phyloP scores from a whole-genome alignment of 2,888 invertebrate species.

The Caenorhabditis auriculariae region DNA sequence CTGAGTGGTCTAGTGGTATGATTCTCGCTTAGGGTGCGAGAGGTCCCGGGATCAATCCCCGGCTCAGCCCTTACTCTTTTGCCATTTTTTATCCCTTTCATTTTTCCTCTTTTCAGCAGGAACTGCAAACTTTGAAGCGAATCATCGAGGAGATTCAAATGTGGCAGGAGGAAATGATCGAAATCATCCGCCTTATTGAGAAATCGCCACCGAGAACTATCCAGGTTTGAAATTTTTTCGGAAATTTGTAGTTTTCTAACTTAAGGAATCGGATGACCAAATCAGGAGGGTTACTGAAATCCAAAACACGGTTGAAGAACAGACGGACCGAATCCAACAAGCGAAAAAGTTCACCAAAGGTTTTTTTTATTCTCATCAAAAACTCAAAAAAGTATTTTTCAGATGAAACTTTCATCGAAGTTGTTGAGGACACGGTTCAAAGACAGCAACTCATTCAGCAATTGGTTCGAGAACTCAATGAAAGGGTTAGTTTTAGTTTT shows the following conservation, averaged over 20 bases:
- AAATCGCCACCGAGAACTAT: constrained; percentile 11
- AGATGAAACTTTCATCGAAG: constrained; percentile 17
- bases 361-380: not conserved
- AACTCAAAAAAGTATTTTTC: not conserved
- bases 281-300: constrained; percentile 23
- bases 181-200: constrained; percentile 23
- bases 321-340: constrained; percentile 19
- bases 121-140: constrained; percentile 33
- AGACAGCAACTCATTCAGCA: constrained; percentile 29
- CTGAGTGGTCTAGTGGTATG: constrained; percentile 64
- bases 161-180: constrained; percentile 38
- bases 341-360: constrained; percentile 21
- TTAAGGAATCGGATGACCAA: constrained; percentile 17
- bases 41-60: constrained; percentile 62
- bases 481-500: too few relatives aligned
- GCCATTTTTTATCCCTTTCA: too few relatives aligned
- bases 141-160: constrained; percentile 29
- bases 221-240: not conserved
- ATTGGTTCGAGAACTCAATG: constrained; percentile 21
- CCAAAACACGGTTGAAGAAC: constrained; percentile 17
- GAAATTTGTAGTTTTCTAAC: not conserved
- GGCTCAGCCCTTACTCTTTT: constrained; percentile 50
- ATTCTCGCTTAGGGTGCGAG: constrained; percentile 64
- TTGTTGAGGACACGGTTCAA: constrained; percentile 17
- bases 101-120: too few relatives aligned